phyloP scores from a whole-genome alignment of 30 jellyfish, hydroid and myxozoan species.

The Hydractinia echinata region DNA sequence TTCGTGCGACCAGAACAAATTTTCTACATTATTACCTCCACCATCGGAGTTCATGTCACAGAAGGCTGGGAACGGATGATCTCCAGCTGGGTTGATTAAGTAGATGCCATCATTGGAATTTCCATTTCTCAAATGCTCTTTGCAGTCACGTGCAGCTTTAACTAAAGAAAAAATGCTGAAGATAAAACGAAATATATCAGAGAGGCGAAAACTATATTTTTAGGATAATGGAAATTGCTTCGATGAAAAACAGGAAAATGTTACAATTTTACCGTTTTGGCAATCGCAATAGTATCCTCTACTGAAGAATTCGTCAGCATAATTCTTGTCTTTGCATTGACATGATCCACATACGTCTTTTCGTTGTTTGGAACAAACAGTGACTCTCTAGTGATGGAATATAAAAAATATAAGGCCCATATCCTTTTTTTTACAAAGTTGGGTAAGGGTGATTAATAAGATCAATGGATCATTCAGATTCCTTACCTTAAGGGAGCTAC shows the following conservation, averaged over 20 bases:
- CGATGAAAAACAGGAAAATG: not conserved
- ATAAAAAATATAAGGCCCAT: not conserved
- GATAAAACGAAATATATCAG: too few species aligned
- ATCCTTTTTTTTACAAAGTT: not conserved
- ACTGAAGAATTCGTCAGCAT: not conserved
- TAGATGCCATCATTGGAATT: not conserved
- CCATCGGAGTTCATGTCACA: slow-evolving; percentile 11
- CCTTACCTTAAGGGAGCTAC: not conserved
- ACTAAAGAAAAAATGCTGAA: not conserved
- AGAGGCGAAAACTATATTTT: too few species aligned
- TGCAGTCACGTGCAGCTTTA: slow-evolving; percentile 14
- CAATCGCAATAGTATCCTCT: slow-evolving; percentile 11
- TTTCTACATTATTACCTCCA: not conserved
- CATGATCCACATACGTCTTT: not conserved
- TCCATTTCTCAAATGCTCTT: not conserved
- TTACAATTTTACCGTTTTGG: not conserved
- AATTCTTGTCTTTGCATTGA: slow-evolving; percentile 4
- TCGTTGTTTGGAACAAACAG: not conserved
- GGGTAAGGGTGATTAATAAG: not conserved
- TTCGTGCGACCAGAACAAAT: not conserved
- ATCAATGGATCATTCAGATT: not conserved
- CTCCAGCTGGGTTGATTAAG: slow-evolving; percentile 8
- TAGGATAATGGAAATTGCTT: not conserved
- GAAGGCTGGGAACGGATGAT: not conserved
- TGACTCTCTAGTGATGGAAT: slow-evolving; percentile 14